Conservation (phyloP, 2,113 vertebrate species). For the Anarhynchus alexandrinus region DNA sequence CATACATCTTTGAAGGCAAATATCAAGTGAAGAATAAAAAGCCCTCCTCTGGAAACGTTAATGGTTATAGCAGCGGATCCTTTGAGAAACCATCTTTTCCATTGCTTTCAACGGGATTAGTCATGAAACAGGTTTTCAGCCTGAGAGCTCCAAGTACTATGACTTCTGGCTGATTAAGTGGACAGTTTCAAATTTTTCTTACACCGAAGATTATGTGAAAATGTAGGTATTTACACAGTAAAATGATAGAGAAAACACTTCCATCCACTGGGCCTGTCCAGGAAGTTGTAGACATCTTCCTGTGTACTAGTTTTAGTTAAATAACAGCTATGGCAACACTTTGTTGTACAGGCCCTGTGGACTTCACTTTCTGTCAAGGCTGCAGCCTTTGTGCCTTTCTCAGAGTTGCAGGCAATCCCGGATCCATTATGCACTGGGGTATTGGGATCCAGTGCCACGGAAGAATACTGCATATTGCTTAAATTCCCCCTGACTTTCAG, state of each 20-base stretch:
- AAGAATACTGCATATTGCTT: conserved; percentile 71
- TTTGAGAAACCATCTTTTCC: neutral
- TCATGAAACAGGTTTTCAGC: neutral
- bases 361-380: conserved; percentile 24
- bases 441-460: conserved; percentile 76
- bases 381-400: conserved; percentile 64
- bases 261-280: conserved; percentile 87
- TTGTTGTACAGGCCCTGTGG: conserved; percentile 1
- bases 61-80: neutral
- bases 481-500: conserved; percentile 14
- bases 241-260: conserved; percentile 91
- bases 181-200: neutral
- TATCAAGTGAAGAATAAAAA: neutral
- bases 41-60: neutral
- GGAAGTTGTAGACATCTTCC: conserved; percentile 90
- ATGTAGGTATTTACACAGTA: conserved; percentile 84
- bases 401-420: conserved; percentile 38
- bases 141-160: neutral
- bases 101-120: neutral
- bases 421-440: conserved; percentile 75
- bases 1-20: neutral
- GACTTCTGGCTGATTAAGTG: neutral
- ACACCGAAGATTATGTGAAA: neutral
- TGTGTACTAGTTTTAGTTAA: conserved; percentile 84
- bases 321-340: conserved; percentile 76